Base-by-base conservation (phyloP, 2,888 invertebrate genomes). In the Pyrgus malvae region DNA sequence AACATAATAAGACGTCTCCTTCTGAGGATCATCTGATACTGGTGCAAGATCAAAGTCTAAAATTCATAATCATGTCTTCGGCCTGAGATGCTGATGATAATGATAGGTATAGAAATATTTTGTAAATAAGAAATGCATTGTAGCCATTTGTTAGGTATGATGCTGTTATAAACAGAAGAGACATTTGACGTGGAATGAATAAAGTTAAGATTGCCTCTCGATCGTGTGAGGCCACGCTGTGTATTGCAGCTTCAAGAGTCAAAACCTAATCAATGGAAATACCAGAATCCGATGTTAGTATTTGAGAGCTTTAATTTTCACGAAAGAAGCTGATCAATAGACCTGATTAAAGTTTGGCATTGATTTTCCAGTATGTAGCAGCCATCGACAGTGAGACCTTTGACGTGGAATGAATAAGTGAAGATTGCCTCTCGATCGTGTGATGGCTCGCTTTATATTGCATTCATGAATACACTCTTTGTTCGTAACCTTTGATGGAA, bases 181-280 rank as follows among this genome's bases (percentile, higher is more conserved):
- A 37, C 51, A 35, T 51, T 51, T 51, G 51, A 51, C 51, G 53
- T 53, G 53, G 45, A 53, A 21, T 45, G 53, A 53, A 53, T 53
- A 45, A 45, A 53, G 44, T 44, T 27, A 37, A 38, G 53, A 37
- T 44, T 37, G 50, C 35, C 29, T 42, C 53, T 23, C 53, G 42
- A 53, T 45, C 45, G 53, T 53, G 21, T 17, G 19, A 53, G 42
- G 37, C 44, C 53, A 17, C 19, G 29, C 27, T 37, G 37, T 45
- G 31, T 53, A 45, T 44, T 37, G 51, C 45, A 16, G 45, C 37
- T 53, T 29, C 29, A 12, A 38, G 53, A 53, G 45, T 45, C 38
- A 38, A 14, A 29, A 16, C 37, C 17, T 17, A 27, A 27, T 11
- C 19, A 27, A 25, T 48, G 19, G 19, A 48, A 48, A 31, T 38